These are phyloP conservation scores for Corydoras sp. DNA, from an alignment of 2,113 vertebrate genomes.

Conservation along the genomic window DNA sequence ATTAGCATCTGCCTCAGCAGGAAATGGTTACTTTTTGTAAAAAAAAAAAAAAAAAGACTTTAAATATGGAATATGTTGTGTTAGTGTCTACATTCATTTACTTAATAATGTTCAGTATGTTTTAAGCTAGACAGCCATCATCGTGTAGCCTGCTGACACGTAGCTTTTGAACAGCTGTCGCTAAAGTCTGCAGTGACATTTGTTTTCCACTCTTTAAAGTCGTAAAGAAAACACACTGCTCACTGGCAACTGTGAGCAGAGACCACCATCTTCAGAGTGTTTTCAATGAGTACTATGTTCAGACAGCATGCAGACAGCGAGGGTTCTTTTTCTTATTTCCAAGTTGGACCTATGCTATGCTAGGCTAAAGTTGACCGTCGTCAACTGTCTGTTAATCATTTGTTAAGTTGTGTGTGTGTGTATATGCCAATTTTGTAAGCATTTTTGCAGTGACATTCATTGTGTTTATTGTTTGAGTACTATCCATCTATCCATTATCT, in stretches of 20 bases:
- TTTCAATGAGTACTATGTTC: background rate
- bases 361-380: too few relatives aligned
- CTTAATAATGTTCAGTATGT: constrained; percentile 10
- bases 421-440: too few relatives aligned
- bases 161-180: constrained; percentile 30
- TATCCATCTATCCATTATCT: too few relatives aligned
- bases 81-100: background rate
- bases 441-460: too few relatives aligned
- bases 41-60: background rate
- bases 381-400: too few relatives aligned
- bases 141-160: constrained; percentile 11
- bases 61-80: background rate
- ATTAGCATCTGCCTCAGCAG: too few relatives aligned
- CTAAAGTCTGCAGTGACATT: constrained; percentile 4
- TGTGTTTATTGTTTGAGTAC: too few relatives aligned
- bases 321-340: background rate
- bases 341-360: too few relatives aligned
- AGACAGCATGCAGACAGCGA: background rate
- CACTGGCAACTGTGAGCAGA: background rate
- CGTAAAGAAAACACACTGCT: background rate
- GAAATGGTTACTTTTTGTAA: too few relatives aligned
- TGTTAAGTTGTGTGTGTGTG: too few relatives aligned
- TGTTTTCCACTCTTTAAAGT: constrained; percentile 14
- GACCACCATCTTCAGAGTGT: background rate
- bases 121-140: constrained; percentile 17